Conservation (phyloP, 2,797 vertebrate species). For the Onychomys leucogaster region DNA sequence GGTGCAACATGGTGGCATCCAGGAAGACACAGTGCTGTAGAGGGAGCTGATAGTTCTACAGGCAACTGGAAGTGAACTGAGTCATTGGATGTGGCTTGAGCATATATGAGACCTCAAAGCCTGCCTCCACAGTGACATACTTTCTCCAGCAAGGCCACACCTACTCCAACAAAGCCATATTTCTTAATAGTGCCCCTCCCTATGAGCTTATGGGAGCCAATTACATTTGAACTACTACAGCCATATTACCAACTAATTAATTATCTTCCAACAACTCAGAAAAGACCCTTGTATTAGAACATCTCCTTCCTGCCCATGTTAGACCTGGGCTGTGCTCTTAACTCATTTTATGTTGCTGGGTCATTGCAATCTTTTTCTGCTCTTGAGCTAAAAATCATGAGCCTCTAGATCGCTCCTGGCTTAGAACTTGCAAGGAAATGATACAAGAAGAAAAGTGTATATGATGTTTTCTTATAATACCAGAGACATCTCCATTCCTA, state of each 20-base stretch:
- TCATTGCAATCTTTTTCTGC: background rate
- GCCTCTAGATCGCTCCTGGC: background rate
- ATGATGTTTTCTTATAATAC: background rate
- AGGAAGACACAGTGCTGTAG: background rate
- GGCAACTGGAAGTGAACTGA: background rate
- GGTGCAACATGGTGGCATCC: background rate
- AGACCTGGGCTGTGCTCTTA: background rate
- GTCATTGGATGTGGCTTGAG: background rate
- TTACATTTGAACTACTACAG: background rate
- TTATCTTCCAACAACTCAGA: background rate
- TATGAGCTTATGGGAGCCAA: background rate
- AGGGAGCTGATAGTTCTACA: background rate
- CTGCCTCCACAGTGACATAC: background rate
- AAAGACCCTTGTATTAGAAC: background rate
- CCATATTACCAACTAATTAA: background rate
- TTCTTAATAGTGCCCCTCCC: background rate
- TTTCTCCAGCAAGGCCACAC: background rate
- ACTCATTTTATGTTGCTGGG: background rate
- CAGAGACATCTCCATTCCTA: background rate
- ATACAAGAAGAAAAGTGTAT: background rate
- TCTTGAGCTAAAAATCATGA: conserved; percentile 3
- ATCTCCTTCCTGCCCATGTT: background rate
- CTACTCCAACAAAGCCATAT: background rate
- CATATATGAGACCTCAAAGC: background rate
- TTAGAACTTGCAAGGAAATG: conserved; percentile 40